Base-by-base conservation (phyloP, 2,888 invertebrate genomes). In the Acheta domesticus region DNA sequence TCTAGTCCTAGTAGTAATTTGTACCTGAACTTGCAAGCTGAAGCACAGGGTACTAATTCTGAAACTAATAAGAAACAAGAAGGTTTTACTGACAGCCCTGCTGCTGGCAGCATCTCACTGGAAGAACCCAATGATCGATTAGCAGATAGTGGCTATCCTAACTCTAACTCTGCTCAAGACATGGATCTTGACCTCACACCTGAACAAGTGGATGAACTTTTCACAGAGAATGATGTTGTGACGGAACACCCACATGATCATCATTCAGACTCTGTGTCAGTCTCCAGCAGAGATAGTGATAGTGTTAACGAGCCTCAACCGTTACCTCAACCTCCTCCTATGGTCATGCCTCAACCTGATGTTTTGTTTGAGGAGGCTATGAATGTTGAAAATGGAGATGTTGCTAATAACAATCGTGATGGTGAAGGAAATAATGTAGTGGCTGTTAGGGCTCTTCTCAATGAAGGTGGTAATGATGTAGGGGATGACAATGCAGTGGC, bases 331-430 rank as follows among this genome's bases (percentile, higher is more conserved):
- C 48, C 77, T 49, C 78, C 77, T n/a, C 79, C 49, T 2, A 49
- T 79, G 12, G 79, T 74, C 4, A 62, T 62, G n/a, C 62, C 62
- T n/a, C 62, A 62, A 62, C 76, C 79, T 48, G 77, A 80, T n/a
- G 48, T 79, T 21, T 62, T 80, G 77, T 78, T 80, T 75, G 77
- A 81, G 80, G 49, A 84, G n/a, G 79, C 78, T 75, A 84, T 83
- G 23, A 83, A 86, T 77, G 87, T 88, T 1, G 88, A 89, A 84
- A 89, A 89, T 81, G 89, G 89, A 2, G 89, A 89, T 84, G 85
- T 89, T 50, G 89, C 88, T 3, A 89, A 89, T 83, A 89, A 89
- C 82, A 89, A 89, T 83, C 85, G 89, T 76, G 89, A 89, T 82
- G 85, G 85, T 12, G 89, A 89, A 84, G 89, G 89, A 48, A 89